These are phyloP conservation scores for Cryptops parisi DNA, from an alignment of 2,888 invertebrate species.

Conservation along the genomic window DNA sequence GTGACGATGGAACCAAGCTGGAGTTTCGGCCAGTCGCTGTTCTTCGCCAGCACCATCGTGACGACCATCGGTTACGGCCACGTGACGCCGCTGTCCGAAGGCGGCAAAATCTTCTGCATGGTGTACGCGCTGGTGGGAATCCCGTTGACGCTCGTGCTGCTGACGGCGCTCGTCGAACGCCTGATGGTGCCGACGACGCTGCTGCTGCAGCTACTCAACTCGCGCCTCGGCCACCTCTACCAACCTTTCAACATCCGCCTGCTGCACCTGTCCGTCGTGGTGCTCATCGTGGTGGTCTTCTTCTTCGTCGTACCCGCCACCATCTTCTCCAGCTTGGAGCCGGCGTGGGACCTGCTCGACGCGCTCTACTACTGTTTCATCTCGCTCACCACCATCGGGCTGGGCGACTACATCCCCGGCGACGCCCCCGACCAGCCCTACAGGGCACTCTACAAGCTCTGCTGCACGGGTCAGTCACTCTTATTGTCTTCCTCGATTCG, in stretches of 20 bases:
- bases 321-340: conserved; percentile 57
- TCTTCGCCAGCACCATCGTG: conserved; percentile 73
- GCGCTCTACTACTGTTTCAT: conserved; percentile 84
- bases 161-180: conserved; percentile 67
- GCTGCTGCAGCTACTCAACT: conserved; percentile 51
- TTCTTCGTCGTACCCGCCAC: conserved; percentile 61
- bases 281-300: conserved; percentile 37
- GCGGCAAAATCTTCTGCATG: conserved; percentile 78
- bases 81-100: conserved; percentile 68
- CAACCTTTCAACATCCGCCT: conserved; percentile 51
- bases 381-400: conserved; percentile 72
- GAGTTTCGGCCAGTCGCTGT: conserved; percentile 78
- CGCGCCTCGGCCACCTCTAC: conserved; percentile 53
- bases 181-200: conserved; percentile 58
- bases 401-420: conserved; percentile 80
- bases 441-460: conserved; percentile 66
- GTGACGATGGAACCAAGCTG: conserved; percentile 67
- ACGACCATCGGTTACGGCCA: conserved; percentile 91
- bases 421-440: conserved; percentile 59
- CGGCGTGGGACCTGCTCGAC: conserved; percentile 70
- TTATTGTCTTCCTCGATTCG: background rate
- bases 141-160: conserved; percentile 66
- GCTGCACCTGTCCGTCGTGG: conserved; percentile 53
- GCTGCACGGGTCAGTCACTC: conserved; percentile 50
- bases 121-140: conserved; percentile 71